These are phyloP conservation scores for Leptodirus hochenwartii DNA, from an alignment of 2,888 invertebrate genomes.

Conservation along the genomic window DNA sequence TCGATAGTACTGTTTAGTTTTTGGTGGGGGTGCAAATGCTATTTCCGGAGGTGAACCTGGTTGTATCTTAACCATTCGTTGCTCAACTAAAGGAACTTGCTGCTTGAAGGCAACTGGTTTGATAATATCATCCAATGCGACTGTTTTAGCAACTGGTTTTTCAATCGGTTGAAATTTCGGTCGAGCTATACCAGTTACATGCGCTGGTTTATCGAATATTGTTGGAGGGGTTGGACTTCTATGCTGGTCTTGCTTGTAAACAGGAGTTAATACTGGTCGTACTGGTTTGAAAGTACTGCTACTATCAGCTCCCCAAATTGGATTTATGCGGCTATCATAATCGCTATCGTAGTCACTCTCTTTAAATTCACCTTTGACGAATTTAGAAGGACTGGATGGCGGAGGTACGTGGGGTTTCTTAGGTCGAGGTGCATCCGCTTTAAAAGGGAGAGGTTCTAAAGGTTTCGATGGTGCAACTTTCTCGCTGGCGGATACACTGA, in stretches of 20 bases:
- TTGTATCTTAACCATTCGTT: constrained; percentile 26
- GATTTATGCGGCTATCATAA: constrained; percentile 42
- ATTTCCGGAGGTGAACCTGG: constrained; percentile 40
- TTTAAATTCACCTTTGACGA: constrained; percentile 42
- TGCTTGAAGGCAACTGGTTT: constrained; percentile 25
- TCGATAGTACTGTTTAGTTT: constrained; percentile 33
- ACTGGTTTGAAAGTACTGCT: constrained; percentile 40
- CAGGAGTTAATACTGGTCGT: constrained; percentile 35
- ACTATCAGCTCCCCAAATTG: constrained; percentile 37
- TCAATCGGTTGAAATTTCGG: constrained; percentile 42
- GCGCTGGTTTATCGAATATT: constrained; percentile 34
- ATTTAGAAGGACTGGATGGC: constrained; percentile 44
- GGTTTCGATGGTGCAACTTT: constrained; percentile 22
- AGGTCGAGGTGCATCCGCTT: constrained; percentile 24
- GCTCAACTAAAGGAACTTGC: constrained; percentile 12
- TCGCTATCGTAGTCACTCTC: constrained; percentile 59
- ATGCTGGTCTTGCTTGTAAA: constrained; percentile 27
- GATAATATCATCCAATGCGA: constrained; percentile 21
- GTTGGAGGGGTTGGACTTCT: constrained; percentile 38
- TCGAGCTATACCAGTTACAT: constrained; percentile 26
- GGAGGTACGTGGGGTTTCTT: constrained; percentile 27
- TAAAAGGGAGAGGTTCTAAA: constrained; percentile 29
- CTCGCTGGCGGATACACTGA: constrained; percentile 27
- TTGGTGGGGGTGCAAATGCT: constrained; percentile 33
- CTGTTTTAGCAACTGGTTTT: constrained; percentile 21